These are phyloP conservation scores for Sphaerodactylus townsendi DNA, from an alignment of 2,113 vertebrate genomes.

Conservation along the genomic window DNA sequence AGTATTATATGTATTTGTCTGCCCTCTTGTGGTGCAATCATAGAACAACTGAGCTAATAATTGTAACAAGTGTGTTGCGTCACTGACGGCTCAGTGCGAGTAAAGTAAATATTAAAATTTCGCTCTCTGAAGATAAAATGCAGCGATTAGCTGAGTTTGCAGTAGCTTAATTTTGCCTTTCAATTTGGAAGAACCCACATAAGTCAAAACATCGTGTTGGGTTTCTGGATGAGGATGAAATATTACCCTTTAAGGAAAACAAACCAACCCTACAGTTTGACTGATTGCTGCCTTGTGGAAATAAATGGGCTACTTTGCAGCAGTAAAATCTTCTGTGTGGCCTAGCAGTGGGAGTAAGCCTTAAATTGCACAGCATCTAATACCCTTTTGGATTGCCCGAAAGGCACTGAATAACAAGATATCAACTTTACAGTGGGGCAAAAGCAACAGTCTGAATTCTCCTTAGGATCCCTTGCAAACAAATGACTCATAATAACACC, in stretches of 20 bases:
- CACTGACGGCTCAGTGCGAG: neutral
- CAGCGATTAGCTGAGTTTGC: neutral
- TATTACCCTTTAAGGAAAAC: no score
- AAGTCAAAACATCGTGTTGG: neutral
- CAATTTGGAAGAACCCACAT: neutral
- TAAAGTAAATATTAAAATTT: neutral
- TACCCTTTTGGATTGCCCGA: neutral
- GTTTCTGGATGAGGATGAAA: neutral
- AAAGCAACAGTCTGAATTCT: neutral
- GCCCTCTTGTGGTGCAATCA: slow-evolving; percentile 60
- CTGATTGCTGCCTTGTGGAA: rapidly evolving
- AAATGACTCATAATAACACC: no score
- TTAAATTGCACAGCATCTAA: neutral
- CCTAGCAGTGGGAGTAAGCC: neutral
- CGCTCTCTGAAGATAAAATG: neutral
- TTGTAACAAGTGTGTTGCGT: neutral
- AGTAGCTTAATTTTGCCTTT: neutral
- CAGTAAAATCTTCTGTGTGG: neutral
- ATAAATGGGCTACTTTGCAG: neutral
- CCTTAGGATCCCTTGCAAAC: neutral
- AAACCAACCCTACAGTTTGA: neutral
- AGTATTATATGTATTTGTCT: neutral
- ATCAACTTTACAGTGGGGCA: neutral
- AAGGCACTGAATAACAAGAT: neutral
- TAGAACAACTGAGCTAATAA: slow-evolving; percentile 5